Percentiles rank a stretch among this genome's conserved stretches.
Conservation (phyloP, 2,113 vertebrate species). For the Athene cunicularia region DNA sequence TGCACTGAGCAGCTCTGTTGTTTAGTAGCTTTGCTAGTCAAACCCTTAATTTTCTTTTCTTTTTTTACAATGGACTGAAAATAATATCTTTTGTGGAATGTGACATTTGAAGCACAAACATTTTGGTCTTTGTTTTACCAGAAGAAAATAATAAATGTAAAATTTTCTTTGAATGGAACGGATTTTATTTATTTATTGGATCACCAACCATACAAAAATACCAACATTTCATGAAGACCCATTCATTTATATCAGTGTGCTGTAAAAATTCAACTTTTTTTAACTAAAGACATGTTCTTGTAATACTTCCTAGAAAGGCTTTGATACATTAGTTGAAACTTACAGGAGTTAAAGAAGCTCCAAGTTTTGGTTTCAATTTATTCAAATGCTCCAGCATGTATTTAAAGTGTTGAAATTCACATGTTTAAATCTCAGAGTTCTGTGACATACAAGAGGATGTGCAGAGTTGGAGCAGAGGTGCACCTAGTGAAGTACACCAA, state of each 20-base stretch:
- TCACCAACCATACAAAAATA: not conserved
- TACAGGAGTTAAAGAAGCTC: not conserved
- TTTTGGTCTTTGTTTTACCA: not conserved
- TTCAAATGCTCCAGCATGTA: not conserved
- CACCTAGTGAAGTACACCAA: not conserved
- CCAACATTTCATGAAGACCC: not conserved
- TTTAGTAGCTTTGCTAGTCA: not conserved
- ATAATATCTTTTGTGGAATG: not conserved
- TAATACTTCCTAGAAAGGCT: not conserved
- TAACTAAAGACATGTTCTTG: not conserved
- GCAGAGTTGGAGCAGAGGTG: not conserved
- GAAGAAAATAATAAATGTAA: not conserved
- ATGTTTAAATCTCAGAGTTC: not conserved
- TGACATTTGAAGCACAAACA: not conserved
- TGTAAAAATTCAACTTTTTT: not conserved
- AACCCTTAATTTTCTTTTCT: not conserved
- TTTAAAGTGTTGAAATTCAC: not conserved
- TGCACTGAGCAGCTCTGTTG: not conserved
- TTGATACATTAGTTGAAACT: not conserved
- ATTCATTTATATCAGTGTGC: not conserved
- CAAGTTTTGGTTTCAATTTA: not conserved
- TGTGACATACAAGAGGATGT: accelerated
- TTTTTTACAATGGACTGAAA: not conserved
- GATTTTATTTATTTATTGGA: not conserved
- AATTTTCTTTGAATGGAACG: not conserved